phyloP scores from a whole-genome alignment of 2,113 vertebrate species.

The Hippopotamus amphibius region DNA sequence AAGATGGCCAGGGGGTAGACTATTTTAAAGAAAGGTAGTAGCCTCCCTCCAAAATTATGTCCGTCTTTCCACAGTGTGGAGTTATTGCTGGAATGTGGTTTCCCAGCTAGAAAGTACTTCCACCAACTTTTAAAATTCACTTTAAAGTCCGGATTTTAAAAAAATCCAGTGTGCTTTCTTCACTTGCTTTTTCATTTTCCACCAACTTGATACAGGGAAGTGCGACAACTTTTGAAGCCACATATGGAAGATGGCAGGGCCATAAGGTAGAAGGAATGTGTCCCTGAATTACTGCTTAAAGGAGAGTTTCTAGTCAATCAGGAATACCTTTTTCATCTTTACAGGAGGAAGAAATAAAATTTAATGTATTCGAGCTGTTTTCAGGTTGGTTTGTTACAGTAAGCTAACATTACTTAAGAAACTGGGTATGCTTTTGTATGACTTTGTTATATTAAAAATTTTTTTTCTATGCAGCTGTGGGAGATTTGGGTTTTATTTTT shows the following conservation, averaged over 20 bases:
- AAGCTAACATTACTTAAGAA: not conserved
- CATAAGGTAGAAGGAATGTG: not conserved
- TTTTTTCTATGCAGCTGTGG: slow-evolving; percentile 72
- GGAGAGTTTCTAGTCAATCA: not conserved
- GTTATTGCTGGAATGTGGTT: not conserved
- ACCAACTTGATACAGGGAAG: not conserved
- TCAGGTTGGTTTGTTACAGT: not conserved
- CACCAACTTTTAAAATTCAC: not conserved
- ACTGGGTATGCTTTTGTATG: not conserved
- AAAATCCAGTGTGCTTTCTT: not conserved
- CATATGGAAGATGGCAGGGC: not conserved
- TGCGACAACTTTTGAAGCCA: not conserved
- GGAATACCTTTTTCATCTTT: not conserved
- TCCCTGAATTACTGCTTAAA: not conserved
- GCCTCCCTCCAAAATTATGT: accelerated
- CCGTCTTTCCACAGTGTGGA: not conserved
- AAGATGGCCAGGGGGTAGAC: not conserved
- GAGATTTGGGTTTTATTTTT: slow-evolving; percentile 78
- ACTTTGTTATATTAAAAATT: not conserved
- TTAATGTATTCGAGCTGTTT: not conserved
- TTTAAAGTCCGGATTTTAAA: not conserved
- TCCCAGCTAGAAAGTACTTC: not conserved
- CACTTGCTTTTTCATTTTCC: not conserved
- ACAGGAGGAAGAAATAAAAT: not conserved
- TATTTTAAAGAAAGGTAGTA: not conserved